Base-by-base conservation (phyloP, 2,797 vertebrate species). In the Siniperca obscura region DNA sequence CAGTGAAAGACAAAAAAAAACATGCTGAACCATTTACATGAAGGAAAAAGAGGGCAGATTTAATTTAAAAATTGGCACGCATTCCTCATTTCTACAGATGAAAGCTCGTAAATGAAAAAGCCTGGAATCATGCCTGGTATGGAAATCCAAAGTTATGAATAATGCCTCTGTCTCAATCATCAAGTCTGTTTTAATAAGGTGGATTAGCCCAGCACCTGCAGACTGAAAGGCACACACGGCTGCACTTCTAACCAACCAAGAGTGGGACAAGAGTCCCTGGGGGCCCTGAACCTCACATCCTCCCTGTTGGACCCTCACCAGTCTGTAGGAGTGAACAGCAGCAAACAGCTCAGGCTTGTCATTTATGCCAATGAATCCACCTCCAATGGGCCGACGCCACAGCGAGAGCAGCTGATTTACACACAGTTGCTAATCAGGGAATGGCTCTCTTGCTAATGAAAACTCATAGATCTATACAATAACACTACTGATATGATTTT, bases 31-130 rank as follows among this genome's bases (percentile, higher is more conserved):
- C 93, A 94, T 95, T 95, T 94, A 94, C 93, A 93, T 64, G 80
- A 89, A 92, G 86, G 84, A 92, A 95, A 95, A 95, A 87, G 92
- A 92, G 96, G 96, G 95, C 96, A 97, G 96, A 97, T 97, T 98
- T 98, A 97, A 99, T 99, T 98, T 97, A 96, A 96, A 96, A 98
- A 97, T 97, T 99, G 98, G 98, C 97, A 96, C 95, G 90, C 92
- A 77, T 95, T 96, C 93, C 94, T 96, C 95, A 95, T 96, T 96
- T 96, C 96, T 96, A 96, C 95, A 95, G 89, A 97, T 96, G 96
- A 98, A 98, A 97, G 95, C 96, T 97, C 95, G 94, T 97, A 98
- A 98, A 98, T 98, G 97, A 98, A 98, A 98, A 95, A 97, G 93
- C 93, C 96, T 99, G 98, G 98, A 97, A 94, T 94, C 76, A 83